Evolutionary conservation across 2,888 invertebrate genomes (phyloP), one percentile per base, ranked within the genome.

Genomic region (Dicranocentrus wangi): DNA sequence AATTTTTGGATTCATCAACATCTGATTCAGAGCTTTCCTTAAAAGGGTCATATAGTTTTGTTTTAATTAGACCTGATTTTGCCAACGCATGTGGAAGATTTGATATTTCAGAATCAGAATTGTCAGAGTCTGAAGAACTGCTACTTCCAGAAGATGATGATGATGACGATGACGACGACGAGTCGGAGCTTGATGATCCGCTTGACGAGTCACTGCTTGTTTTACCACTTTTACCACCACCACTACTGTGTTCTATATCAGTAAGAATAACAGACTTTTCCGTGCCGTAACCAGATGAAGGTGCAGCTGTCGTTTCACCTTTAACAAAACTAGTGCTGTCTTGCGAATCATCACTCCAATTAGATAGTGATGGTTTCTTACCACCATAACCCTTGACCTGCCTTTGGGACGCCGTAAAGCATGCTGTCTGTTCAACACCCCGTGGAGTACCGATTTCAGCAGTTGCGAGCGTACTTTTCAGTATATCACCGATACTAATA

Each of bases 321-420:
- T 15, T 21, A 19, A 17, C 60, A n/a, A 55, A 60, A 1, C 17
- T 13, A 3, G 55, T 5, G 3, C 10, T 21, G 17, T 82, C 85
- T 65, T 83, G 82, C 0, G 85, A 85, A 32, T 85, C 85, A 23
- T 85, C 84, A 66, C 84, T 85, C 85, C 85, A 85, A 65, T 69
- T 78, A 7, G 82, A 79, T 0, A 23, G 28, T 7, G 15, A 51
- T 5, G 27, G 79, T 25, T 51, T 32, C 19, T 69, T 69, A 7
- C 42, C n/a, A 58, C 5, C 65, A n/a, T n/a, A n/a, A n/a, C n/a
- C n/a, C n/a, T n/a, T n/a, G n/a, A n/a, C n/a, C n/a, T n/a, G n/a
- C n/a, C n/a, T n/a, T 61, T 39, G 3, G n/a, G 1, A 32, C 1
- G 60, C 28, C 53, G 23, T 1, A 17, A 8, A 15, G 15, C 19